phyloP scores from a whole-genome alignment of 1,140 invertebrate genomes.

The Hycleus phaleratus region DNA sequence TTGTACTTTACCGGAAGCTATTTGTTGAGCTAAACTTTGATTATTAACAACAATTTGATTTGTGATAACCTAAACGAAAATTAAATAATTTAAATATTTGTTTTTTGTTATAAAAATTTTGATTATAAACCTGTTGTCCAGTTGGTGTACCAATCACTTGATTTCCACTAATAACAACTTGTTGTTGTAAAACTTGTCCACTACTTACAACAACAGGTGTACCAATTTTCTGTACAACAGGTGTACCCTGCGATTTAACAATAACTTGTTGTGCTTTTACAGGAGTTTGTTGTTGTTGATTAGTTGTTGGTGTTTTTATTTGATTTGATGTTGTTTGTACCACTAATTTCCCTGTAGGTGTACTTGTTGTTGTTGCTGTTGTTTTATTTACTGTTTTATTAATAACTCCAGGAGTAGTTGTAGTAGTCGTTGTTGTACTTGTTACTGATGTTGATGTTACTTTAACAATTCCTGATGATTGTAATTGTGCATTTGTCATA shows the following conservation, averaged over 20 bases:
- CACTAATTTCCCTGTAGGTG: slow-evolving; percentile 33
- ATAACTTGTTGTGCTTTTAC: slow-evolving; percentile 25
- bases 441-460: slow-evolving; percentile 15
- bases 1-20: slow-evolving; percentile 69
- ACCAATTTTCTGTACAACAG: slow-evolving; percentile 28
- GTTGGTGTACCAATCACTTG: slow-evolving; percentile 30
- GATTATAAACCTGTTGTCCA: slow-evolving; percentile 30
- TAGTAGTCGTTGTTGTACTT: slow-evolving; percentile 27
- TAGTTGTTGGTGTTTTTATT: slow-evolving; percentile 15
- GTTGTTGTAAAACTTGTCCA: slow-evolving; percentile 31
- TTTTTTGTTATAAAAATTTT: background rate
- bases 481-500: slow-evolving; percentile 52
- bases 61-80: slow-evolving; percentile 44
- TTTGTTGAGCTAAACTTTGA: slow-evolving; percentile 63
- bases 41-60: slow-evolving; percentile 70
- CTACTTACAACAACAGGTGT: slow-evolving; percentile 27
- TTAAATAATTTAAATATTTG: slow-evolving; percentile 2
- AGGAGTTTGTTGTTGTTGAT: slow-evolving; percentile 9
- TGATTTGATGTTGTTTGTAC: slow-evolving; percentile 24
- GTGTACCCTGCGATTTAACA: slow-evolving; percentile 21
- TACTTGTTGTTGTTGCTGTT: slow-evolving; percentile 18
- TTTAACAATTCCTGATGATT: slow-evolving; percentile 19
- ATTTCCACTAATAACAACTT: slow-evolving; percentile 34
- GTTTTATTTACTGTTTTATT: slow-evolving; percentile 34
- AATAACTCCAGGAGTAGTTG: slow-evolving; percentile 27